Evolutionary conservation across 2,113 vertebrate genomes (phyloP).

Genomic region (Rynchops niger): DNA sequence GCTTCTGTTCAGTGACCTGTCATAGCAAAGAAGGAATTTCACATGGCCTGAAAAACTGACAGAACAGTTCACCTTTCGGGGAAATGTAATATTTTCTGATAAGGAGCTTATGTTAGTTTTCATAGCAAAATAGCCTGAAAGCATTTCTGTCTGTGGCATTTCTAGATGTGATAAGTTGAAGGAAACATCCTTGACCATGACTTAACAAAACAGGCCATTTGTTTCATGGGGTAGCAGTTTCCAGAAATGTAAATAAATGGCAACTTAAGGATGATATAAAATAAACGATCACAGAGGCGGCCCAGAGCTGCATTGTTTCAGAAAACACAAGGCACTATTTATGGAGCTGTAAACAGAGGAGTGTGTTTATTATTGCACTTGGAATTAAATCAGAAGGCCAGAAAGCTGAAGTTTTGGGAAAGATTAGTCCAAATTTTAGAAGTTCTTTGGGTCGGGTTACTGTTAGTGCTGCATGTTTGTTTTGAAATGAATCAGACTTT

Average conservation of each 20-base stretch:
- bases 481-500: background rate
- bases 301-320: slow-evolving; percentile 69
- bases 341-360: slow-evolving; percentile 68
- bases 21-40: slow-evolving; percentile 77
- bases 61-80: slow-evolving; percentile 81
- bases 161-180: slow-evolving; percentile 81
- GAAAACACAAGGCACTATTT: slow-evolving; percentile 67
- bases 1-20: slow-evolving; percentile 82
- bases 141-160: slow-evolving; percentile 80
- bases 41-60: slow-evolving; percentile 83
- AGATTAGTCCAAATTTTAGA: slow-evolving; percentile 14
- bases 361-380: slow-evolving; percentile 63
- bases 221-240: slow-evolving; percentile 69
- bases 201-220: slow-evolving; percentile 73
- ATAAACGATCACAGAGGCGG: slow-evolving; percentile 71
- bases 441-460: background rate
- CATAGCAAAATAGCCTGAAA: slow-evolving; percentile 78
- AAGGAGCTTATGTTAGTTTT: slow-evolving; percentile 90
- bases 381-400: slow-evolving; percentile 61
- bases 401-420: slow-evolving; percentile 50
- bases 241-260: slow-evolving; percentile 74
- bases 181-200: slow-evolving; percentile 79
- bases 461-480: background rate
- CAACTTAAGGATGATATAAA: slow-evolving; percentile 77
- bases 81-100: slow-evolving; percentile 89